Percentiles rank a stretch among this genome's conserved stretches.
These are phyloP conservation scores for Zonotrichia leucophrys DNA, from an alignment of 2,113 vertebrate species.

Conservation along the genomic window DNA sequence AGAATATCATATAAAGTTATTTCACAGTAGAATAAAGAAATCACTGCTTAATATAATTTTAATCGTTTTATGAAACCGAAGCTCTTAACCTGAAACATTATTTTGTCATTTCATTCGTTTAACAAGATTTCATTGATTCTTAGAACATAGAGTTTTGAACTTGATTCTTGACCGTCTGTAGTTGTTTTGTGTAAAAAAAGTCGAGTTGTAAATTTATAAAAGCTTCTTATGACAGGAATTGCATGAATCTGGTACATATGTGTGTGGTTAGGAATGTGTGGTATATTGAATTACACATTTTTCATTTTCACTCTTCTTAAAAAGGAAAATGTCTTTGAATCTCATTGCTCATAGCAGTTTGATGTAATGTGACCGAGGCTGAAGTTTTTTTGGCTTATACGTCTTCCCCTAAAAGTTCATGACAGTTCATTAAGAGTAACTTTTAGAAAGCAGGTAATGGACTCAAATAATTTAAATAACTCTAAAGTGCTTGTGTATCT, in stretches of 20 bases:
- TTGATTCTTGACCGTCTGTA: neutral
- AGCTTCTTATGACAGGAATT: neutral
- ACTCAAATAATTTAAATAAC: neutral
- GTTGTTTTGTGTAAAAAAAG: neutral
- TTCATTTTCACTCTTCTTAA: neutral
- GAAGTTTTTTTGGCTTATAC: neutral
- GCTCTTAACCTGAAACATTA: neutral
- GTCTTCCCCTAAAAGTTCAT: neutral
- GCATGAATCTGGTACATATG: rapidly evolving
- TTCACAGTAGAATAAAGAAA: neutral
- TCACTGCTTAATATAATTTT: neutral
- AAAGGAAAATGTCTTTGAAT: neutral
- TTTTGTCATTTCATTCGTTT: neutral
- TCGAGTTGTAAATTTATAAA: neutral
- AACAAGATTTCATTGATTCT: neutral
- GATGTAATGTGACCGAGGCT: neutral
- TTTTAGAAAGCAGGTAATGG: neutral
- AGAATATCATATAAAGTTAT: neutral
- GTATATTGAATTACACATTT: neutral
- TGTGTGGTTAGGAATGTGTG: neutral
- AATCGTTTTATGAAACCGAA: neutral
- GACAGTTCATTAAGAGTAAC: neutral
- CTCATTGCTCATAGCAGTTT: neutral
- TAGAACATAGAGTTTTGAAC: neutral
- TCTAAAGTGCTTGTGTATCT: neutral